Evolutionary conservation across 2,113 vertebrate species (phyloP).

Genomic region (Ascaphus truei): DNA sequence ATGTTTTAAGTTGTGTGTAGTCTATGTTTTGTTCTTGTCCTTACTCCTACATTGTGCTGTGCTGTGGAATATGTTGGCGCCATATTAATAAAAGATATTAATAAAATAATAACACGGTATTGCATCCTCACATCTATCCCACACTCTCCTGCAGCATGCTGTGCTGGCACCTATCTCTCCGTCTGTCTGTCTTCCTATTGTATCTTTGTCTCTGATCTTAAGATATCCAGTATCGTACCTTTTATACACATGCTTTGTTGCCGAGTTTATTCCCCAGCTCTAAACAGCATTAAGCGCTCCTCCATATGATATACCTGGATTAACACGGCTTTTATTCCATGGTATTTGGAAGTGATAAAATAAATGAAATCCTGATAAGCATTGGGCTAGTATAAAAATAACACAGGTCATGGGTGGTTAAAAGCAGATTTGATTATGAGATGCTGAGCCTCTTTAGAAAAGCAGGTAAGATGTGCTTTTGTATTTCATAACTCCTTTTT

Average conservation of each 20-base stretch:
- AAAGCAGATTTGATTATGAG: neutral
- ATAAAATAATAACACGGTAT: no score
- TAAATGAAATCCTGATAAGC: conserved; percentile 26
- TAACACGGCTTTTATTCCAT: conserved; percentile 20
- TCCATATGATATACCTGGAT: conserved; percentile 6
- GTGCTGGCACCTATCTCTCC: no score
- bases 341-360: conserved; percentile 31
- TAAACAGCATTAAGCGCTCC: conserved; percentile 2
- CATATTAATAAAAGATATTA: no score
- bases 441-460: neutral
- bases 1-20: no score
- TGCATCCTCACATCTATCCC: no score
- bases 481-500: neutral
- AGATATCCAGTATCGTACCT: neutral
- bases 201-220: no score
- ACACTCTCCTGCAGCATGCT: no score
- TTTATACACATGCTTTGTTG: neutral
- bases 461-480: neutral
- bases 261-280: neutral
- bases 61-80: no score
- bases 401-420: neutral
- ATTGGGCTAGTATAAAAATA: conserved; percentile 4
- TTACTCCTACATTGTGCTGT: no score
- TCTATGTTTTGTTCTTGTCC: no score
- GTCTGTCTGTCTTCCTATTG: no score